phyloP scores from a whole-genome alignment of 2,888 invertebrate genomes.

The Acronicta leporina region DNA sequence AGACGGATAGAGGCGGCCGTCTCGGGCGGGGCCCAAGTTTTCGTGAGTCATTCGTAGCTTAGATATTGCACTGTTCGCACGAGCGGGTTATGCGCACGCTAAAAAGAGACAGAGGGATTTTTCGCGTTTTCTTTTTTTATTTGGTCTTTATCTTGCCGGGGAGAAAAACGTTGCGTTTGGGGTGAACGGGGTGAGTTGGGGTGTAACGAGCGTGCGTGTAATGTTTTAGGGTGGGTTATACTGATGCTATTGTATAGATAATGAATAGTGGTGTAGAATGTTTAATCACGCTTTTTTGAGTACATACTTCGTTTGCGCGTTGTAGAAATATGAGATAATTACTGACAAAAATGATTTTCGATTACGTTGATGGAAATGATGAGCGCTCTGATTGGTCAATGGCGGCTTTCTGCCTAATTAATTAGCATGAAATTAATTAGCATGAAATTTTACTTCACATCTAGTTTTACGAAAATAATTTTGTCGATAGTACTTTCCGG shows the following conservation, averaged over 20 bases:
- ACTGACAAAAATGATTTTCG: conserved; percentile 81
- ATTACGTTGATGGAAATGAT: conserved; percentile 74
- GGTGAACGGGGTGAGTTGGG: conserved; percentile 63
- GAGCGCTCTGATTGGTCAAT: conserved; percentile 56
- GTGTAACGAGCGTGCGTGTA: conserved; percentile 82
- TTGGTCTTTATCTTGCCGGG: conserved; percentile 87
- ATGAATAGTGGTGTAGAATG: conserved; percentile 87
- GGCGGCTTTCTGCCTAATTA: conserved; percentile 54
- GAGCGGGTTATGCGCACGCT: conserved; percentile 53
- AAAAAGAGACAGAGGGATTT: conserved; percentile 82
- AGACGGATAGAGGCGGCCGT: conserved; percentile 87
- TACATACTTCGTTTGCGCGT: conserved; percentile 77
- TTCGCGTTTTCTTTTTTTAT: conserved; percentile 89
- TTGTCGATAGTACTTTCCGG: conserved; percentile 21
- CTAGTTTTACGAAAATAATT: conserved; percentile 54
- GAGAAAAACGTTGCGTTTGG: conserved; percentile 85
- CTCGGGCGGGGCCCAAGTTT: conserved; percentile 89
- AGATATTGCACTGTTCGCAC: conserved; percentile 82
- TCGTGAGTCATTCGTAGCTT: conserved; percentile 88
- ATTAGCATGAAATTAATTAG: conserved; percentile 56
- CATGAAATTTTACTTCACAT: conserved; percentile 48
- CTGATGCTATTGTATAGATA: conserved; percentile 74
- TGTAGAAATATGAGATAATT: conserved; percentile 84
- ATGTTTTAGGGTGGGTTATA: conserved; percentile 79
- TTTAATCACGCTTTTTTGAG: conserved; percentile 86